Base-by-base conservation (phyloP, 37 sponge, comb jelly and placozoan genomes). In the Corticium candelabrum region DNA sequence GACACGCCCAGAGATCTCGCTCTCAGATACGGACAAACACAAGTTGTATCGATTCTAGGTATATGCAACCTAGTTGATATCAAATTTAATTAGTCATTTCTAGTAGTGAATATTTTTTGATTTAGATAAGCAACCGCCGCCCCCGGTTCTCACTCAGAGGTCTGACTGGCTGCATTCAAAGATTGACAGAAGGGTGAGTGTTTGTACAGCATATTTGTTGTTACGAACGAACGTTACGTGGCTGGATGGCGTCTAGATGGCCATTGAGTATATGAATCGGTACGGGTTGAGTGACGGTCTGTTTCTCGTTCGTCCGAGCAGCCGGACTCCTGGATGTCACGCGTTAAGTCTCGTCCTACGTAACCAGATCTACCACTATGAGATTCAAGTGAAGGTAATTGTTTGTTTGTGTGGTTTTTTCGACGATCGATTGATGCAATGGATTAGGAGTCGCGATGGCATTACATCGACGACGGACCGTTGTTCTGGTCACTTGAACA, bases 381-480 rank as follows among this genome's bases (percentile, higher is more conserved):
- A 88, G 57, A 89, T 94, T 70, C 73, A 15, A 29, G 4, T 33
- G n/a, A 70, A 4, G 29, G 29, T 70, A 70, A n/a, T 70, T n/a
- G 5, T 70, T 32, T n/a, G 4, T 70, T n/a, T 4, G 5, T 70
- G 21, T 70, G n/a, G 5, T 4, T 4, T 70, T 70, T 70, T 15
- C 21, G 73, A 15, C 11, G 56, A 43, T 11, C 11, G 4, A 43
- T 4, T 43, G 56, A 15, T 11, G 4, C 56, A 15, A 43, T 43
- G 56, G 4, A 4, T 11, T 43, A 70, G 73, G 73, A 15, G 4
- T 4, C 7, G 5, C 32, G 35, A 33, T 32, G 32, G 32, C 35
- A 70, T 15, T 93, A 84, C 78, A 94, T 94, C 80, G 95, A 94
- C 37, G 95, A 94, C 78, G 95, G 95, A 2, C 95, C 95, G 2